Percentiles rank a stretch among this genome's conserved stretches.
phyloP scores from a whole-genome alignment of 2,797 vertebrate genomes.

The Dromococcyx pavoninus region DNA sequence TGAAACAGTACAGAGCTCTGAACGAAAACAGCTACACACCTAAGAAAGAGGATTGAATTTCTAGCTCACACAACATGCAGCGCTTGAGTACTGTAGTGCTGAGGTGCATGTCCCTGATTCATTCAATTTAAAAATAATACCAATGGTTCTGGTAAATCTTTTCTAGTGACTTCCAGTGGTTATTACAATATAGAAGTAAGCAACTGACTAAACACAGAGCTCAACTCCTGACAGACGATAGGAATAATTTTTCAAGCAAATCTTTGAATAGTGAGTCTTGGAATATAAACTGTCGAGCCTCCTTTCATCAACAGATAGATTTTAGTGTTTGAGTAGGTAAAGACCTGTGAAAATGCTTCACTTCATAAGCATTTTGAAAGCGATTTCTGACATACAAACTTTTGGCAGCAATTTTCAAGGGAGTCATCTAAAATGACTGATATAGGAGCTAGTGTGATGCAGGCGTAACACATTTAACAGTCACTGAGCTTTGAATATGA shows the following conservation, averaged over 20 bases:
- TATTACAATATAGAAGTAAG: slow-evolving; percentile 54
- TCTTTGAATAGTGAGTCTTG: slow-evolving; percentile 41
- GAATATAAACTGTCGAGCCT: slow-evolving; percentile 51
- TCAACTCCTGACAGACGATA: slow-evolving; percentile 53
- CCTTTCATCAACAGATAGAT: slow-evolving; percentile 73
- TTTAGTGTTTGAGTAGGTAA: slow-evolving; percentile 66
- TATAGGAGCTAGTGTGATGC: slow-evolving; percentile 67
- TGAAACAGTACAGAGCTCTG: not conserved
- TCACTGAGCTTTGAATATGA: slow-evolving; percentile 53
- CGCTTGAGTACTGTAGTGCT: not conserved
- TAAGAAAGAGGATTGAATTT: not conserved
- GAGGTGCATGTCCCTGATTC: not conserved
- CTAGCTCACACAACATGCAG: not conserved
- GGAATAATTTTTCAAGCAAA: slow-evolving; percentile 67
- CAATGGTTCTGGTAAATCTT: not conserved
- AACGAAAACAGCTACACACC: not conserved
- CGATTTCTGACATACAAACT: slow-evolving; percentile 76
- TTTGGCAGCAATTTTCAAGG: slow-evolving; percentile 79
- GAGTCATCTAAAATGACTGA: slow-evolving; percentile 76
- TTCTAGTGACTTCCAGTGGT: slow-evolving; percentile 4
- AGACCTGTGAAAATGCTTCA: slow-evolving; percentile 72
- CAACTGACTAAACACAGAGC: slow-evolving; percentile 57
- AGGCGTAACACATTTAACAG: slow-evolving; percentile 66
- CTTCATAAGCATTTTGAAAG: slow-evolving; percentile 73
- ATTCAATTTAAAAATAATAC: not conserved